phyloP scores from a whole-genome alignment of 2,113 vertebrate species.

The Dendrocopos noguchii region DNA sequence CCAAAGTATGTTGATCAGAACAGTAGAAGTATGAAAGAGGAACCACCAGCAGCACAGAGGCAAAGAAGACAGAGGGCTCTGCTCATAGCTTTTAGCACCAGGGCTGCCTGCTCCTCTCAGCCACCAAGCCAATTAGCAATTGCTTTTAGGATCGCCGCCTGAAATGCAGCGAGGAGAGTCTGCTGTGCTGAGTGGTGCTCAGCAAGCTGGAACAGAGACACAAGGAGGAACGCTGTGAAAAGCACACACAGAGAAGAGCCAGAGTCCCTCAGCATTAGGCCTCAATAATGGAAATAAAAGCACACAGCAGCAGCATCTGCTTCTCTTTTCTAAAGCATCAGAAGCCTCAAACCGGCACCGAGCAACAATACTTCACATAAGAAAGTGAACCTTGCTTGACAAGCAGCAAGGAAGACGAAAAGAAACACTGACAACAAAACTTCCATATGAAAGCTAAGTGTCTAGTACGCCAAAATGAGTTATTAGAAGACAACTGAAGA shows the following conservation, averaged over 20 bases:
- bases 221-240: neutral
- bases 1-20: fast-evolving
- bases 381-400: neutral
- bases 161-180: neutral
- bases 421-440: neutral
- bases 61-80: neutral
- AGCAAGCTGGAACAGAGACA: neutral
- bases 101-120: neutral
- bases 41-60: neutral
- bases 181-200: neutral
- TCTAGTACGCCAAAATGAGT: neutral
- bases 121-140: neutral
- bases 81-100: neutral
- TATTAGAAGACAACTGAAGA: fast-evolving
- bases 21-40: neutral
- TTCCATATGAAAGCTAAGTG: neutral
- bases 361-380: fast-evolving
- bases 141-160: neutral
- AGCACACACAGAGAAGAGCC: neutral
- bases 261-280: fast-evolving
- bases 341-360: neutral
- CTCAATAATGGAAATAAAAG: neutral
- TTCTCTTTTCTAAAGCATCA: neutral
- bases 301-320: neutral
- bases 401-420: neutral